These are phyloP conservation scores for Lycaena phlaeas DNA, from an alignment of 2,888 invertebrate genomes.

Conservation along the genomic window DNA sequence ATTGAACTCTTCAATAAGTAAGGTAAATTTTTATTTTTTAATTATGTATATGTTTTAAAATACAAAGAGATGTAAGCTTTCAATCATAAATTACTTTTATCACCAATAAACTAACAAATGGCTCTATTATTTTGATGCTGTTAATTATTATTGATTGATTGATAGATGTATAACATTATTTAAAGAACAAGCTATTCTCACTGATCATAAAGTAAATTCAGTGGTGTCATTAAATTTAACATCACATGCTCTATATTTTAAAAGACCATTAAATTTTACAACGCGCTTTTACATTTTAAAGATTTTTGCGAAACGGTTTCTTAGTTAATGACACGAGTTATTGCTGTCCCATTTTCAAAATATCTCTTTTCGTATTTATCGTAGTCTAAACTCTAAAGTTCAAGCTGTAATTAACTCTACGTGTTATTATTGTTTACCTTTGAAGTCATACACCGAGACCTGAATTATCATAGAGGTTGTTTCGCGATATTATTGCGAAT, in stretches of 20 bases:
- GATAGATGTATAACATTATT: too few species aligned
- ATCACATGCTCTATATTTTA: slow-evolving; percentile 10
- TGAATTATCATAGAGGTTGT: too few species aligned
- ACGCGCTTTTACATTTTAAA: background rate
- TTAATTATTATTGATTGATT: too few species aligned
- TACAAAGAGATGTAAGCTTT: too few species aligned
- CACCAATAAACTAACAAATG: too few species aligned
- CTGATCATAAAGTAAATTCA: slow-evolving; percentile 15
- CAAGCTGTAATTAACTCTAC: too few species aligned
- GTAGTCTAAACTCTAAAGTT: background rate
- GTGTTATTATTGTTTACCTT: background rate
- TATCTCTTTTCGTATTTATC: background rate
- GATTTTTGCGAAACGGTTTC: background rate
- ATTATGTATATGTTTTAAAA: too few species aligned
- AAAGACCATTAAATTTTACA: slow-evolving; percentile 15
- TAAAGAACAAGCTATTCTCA: slow-evolving; percentile 7
- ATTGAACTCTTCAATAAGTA: too few species aligned
- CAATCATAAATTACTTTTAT: too few species aligned
- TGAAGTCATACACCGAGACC: background rate
- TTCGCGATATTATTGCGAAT: too few species aligned
- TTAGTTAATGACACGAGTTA: background rate
- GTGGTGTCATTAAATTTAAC: slow-evolving; percentile 16
- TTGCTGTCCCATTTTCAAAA: background rate
- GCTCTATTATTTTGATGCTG: too few species aligned
- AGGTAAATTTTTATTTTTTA: too few species aligned